Evolutionary conservation across 2,888 invertebrate species (phyloP).

Genomic region (Machimus rusticus): DNA sequence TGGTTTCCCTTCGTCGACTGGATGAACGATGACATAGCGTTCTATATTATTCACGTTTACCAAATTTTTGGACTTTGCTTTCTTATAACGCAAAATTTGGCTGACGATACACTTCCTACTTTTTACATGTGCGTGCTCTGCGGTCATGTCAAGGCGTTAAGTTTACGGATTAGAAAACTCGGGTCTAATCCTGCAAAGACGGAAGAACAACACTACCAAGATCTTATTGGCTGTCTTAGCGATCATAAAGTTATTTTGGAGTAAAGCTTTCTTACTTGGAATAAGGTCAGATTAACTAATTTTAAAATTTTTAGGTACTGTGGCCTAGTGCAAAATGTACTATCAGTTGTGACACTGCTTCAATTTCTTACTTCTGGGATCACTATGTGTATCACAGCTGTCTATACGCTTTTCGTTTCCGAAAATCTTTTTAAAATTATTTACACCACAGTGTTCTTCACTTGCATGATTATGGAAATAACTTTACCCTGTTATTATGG

Average conservation of each 20-base stretch:
- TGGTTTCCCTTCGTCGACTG: conserved; percentile 13
- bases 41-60: neutral
- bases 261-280: neutral
- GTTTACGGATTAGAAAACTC: neutral
- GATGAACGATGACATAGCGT: neutral
- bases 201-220: neutral
- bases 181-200: neutral
- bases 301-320: neutral
- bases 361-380: neutral
- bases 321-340: neutral
- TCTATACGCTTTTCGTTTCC: neutral
- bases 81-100: conserved; percentile 1
- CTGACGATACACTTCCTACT: neutral
- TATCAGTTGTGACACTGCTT: neutral
- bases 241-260: neutral
- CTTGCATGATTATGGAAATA: neutral
- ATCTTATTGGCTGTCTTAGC: neutral
- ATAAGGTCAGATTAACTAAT: neutral
- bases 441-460: neutral
- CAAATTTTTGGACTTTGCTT: neutral
- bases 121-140: neutral
- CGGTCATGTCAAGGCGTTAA: neutral
- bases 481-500: neutral
- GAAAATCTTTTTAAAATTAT: neutral
- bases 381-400: neutral